Evolutionary conservation across 1,140 invertebrate species (phyloP).

Genomic region (Drosophila eugracilis): DNA sequence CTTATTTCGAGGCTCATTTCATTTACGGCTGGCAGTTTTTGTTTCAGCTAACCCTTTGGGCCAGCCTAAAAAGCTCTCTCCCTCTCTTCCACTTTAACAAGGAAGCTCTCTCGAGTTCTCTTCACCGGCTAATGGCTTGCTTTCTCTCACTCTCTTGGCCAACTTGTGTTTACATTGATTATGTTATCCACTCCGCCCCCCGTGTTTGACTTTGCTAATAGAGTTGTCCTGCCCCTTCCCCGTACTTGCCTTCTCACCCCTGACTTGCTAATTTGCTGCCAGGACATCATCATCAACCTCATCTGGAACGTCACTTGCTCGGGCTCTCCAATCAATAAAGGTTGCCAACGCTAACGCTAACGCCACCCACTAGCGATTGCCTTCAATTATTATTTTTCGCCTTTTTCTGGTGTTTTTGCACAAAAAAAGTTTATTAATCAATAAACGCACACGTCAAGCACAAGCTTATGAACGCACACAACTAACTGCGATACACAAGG

Average conservation of each 20-base stretch:
- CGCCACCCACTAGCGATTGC: conserved; percentile 9
- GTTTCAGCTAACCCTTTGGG: conserved; percentile 58
- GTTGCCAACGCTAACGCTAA: conserved; percentile 27
- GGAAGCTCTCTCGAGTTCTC: conserved; percentile 19
- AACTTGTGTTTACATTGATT: conserved; percentile 77
- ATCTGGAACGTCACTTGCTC: conserved; percentile 25
- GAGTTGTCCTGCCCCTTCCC: conserved; percentile 51
- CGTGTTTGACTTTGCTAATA: conserved; percentile 72
- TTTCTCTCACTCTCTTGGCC: conserved; percentile 31
- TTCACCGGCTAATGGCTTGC: conserved; percentile 27
- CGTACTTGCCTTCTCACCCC: not conserved
- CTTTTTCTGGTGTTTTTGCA: conserved; percentile 55
- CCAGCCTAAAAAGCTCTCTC: conserved; percentile 47
- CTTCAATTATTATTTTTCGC: conserved; percentile 53
- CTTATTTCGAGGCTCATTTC: conserved; percentile 70
- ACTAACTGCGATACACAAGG: conserved; percentile 10
- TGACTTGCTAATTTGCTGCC: conserved; percentile 58
- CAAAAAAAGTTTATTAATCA: conserved; percentile 73
- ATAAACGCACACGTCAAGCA: conserved; percentile 71
- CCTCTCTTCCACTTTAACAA: conserved; percentile 8
- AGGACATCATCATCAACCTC: conserved; percentile 55
- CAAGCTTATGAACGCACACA: conserved; percentile 38
- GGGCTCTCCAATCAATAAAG: conserved; percentile 65
- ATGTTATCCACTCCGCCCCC: conserved; percentile 65
- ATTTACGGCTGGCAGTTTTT: conserved; percentile 49